A percentile compares a stretch with the other conserved stretches of the same genome.
These are phyloP conservation scores for Drosophila obscura DNA, from an alignment of 1,140 invertebrate species.

Conservation along the genomic window DNA sequence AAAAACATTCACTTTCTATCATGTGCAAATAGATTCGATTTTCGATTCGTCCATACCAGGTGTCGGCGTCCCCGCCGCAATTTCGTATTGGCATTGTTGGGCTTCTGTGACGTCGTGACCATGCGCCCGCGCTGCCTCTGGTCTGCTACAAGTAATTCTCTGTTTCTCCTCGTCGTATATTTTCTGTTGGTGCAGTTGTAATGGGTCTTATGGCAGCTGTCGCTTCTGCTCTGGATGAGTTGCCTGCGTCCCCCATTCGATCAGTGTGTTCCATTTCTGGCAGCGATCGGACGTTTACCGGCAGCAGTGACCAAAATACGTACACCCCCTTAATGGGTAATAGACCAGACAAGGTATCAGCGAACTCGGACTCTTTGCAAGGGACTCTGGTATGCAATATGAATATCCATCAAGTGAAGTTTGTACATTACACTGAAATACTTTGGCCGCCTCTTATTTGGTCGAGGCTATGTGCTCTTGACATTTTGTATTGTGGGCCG, in stretches of 20 bases:
- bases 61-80: not conserved
- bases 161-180: constrained; percentile 19
- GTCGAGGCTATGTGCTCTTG: constrained; percentile 23
- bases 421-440: not conserved
- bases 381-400: constrained; percentile 49
- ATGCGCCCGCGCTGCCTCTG: no score
- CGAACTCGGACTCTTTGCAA: not conserved
- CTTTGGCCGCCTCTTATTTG: constrained; percentile 8
- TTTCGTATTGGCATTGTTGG: not conserved
- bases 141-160: constrained; percentile 6
- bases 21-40: not conserved
- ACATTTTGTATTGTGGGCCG: constrained; percentile 33
- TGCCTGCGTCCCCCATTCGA: constrained; percentile 1
- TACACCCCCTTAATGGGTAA: constrained; percentile 53
- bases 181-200: constrained; percentile 9
- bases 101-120: not conserved
- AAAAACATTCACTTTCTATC: constrained; percentile 11
- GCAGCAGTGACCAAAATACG: constrained; percentile 15
- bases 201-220: constrained; percentile 35
- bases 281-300: constrained; percentile 36
- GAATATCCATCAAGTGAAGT: constrained; percentile 4
- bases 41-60: no score
- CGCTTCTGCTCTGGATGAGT: constrained; percentile 2
- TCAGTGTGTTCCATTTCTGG: constrained; percentile 9
- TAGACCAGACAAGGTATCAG: constrained; percentile 43